These are phyloP conservation scores for Pissodes strobi DNA, from an alignment of 1,140 invertebrate genomes.

Conservation along the genomic window DNA sequence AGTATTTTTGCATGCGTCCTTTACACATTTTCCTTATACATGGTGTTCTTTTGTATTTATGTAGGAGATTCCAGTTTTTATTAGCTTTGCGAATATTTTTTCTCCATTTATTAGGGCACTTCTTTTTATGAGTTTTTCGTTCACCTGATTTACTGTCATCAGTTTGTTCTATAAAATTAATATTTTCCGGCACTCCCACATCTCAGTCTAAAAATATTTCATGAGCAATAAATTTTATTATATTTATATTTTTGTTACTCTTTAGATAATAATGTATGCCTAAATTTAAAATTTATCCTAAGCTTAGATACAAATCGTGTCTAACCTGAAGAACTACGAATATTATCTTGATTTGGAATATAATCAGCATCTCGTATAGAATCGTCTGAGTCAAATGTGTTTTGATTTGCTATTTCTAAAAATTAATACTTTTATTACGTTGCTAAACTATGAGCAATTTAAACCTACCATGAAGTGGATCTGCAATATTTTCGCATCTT, in stretches of 20 bases:
- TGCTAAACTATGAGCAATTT: background rate
- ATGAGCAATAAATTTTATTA: background rate
- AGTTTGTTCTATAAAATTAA: conserved; percentile 6
- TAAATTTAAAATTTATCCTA: background rate
- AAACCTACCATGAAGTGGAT: background rate
- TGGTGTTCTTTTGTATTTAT: conserved; percentile 6
- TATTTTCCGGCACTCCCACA: conserved; percentile 1
- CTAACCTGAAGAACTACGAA: conserved; percentile 7
- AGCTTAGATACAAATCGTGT: background rate
- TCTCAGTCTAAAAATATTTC: conserved; percentile 2
- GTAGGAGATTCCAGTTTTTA: conserved; percentile 4
- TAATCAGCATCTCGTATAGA: conserved; percentile 9
- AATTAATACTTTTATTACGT: background rate
- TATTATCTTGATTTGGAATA: background rate
- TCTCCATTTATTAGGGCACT: conserved; percentile 3
- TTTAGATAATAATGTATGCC: background rate
- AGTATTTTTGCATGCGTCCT: background rate
- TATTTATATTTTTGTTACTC: background rate
- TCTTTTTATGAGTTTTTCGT: conserved; percentile 4
- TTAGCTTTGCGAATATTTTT: conserved; percentile 4
- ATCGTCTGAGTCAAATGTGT: conserved; percentile 6
- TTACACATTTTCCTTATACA: background rate
- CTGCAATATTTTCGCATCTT: background rate
- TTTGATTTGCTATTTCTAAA: conserved; percentile 6
- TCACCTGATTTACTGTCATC: conserved; percentile 5